Base-by-base conservation (phyloP, 2,888 invertebrate species). In the Pimpla rufipes region DNA sequence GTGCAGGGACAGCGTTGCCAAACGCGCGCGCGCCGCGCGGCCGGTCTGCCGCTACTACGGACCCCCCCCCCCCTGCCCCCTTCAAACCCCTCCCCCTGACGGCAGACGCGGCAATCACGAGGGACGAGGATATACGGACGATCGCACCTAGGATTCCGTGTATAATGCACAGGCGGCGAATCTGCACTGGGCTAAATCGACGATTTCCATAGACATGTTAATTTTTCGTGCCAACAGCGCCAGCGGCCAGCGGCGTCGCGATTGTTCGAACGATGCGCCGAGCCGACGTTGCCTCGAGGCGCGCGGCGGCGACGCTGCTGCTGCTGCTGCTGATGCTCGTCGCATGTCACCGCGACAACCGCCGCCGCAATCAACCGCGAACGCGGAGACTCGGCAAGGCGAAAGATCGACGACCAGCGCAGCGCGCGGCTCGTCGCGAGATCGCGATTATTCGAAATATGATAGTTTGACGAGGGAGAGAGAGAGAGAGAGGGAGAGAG, bases 1-100 rank as follows among this genome's bases (percentile, higher is more conserved):
- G 83, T 45, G 45, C 40, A 37, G 67, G 68, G 52, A 77, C 86
- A 80, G 79, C 73, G 85, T 87, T 87, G 85, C 85, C 85, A 87
- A 82, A 75, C 67, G 64, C 29, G 29, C 29, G 29, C 29, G n/a
- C 45, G 45, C 45, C 23, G 55, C 50, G 7, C 47, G 3, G 7
- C 11, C 16, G 16, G 5, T n/a, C 11, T n/a, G 13, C 47, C 16
- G 16, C 16, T 52, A 8, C 50, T 52, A 18, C 6, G 18, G 18
- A 52, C 18, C 50, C 18, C 13, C 5, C 29, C 29, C 29, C 29
- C 29, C 29, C 29, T 5, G 3, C 29, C 5, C 29, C 5, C 29
- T 29, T 29, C 29, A 2, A 29, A 2, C 29, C 2, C 29, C 29
- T 29, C 29, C 3, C 29, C 29, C 18, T 18, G 35, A n/a, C 4